These are phyloP conservation scores for Actinopyga echinites DNA, from an alignment of 53 echinoderm and acorn worm species.

Conservation along the genomic window DNA sequence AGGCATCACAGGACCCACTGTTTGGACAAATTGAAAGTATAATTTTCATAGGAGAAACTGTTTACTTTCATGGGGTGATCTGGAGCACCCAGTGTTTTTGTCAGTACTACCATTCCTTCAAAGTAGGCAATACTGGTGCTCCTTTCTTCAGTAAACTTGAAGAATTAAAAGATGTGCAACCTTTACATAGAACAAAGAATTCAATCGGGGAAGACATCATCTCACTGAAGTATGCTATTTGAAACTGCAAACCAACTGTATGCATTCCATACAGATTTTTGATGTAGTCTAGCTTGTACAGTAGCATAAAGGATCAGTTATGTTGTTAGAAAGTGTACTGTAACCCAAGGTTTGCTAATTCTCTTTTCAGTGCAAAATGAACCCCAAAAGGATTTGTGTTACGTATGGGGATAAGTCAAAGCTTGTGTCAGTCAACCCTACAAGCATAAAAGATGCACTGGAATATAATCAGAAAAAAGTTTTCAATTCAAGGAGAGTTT, in stretches of 20 bases:
- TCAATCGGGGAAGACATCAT: background rate
- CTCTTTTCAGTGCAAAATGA: background rate
- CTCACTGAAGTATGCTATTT: background rate
- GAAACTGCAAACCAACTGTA: background rate
- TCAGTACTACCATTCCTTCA: constrained; percentile 11
- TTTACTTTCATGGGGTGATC: constrained; percentile 2
- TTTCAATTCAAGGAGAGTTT: constrained; percentile 1
- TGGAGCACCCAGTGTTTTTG: background rate
- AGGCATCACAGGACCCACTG: constrained; percentile 4
- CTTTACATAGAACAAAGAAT: background rate
- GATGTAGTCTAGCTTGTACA: background rate
- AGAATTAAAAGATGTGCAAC: background rate
- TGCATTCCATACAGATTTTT: background rate
- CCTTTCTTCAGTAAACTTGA: constrained; percentile 9
- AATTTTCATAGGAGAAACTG: constrained; percentile 14
- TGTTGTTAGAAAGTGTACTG: background rate
- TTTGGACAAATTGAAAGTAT: constrained; percentile 19
- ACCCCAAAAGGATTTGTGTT: background rate
- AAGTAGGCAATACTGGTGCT: constrained; percentile 7
- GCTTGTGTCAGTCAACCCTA: background rate
- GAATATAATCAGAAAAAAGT: constrained; percentile 5
- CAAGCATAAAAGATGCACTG: constrained; percentile 4
- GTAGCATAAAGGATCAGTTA: background rate
- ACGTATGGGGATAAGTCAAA: background rate
- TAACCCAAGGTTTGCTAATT: background rate